phyloP scores from a whole-genome alignment of 2,797 vertebrate genomes.

The Argentina silus region DNA sequence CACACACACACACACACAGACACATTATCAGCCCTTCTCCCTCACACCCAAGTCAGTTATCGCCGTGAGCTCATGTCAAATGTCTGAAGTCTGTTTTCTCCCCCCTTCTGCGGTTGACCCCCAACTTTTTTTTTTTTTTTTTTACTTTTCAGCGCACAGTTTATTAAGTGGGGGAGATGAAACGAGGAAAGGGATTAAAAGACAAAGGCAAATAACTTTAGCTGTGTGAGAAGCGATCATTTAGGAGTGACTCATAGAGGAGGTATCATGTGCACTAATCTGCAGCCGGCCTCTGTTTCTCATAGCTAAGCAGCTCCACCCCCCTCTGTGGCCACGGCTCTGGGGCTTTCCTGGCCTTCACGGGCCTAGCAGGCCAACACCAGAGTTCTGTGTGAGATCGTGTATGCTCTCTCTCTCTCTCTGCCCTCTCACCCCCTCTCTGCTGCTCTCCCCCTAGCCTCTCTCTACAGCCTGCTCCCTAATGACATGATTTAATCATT shows the following conservation, averaged over 20 bases:
- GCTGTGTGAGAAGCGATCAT: neutral
- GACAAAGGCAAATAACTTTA: too few relatives aligned
- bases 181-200: neutral
- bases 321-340: neutral
- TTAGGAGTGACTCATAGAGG: neutral
- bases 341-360: neutral
- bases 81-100: too few relatives aligned
- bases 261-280: conserved; percentile 10
- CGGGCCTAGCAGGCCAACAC: neutral
- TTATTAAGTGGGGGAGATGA: neutral
- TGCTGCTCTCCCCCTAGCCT: neutral
- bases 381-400: neutral
- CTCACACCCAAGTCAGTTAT: too few relatives aligned
- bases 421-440: neutral
- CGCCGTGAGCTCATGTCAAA: too few relatives aligned
- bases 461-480: neutral
- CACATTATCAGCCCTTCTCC: too few relatives aligned
- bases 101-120: too few relatives aligned
- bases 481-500: conserved; percentile 30
- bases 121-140: too few relatives aligned
- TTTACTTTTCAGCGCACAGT: too few relatives aligned
- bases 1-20: too few relatives aligned
- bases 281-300: neutral
- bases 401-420: neutral
- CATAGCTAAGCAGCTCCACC: neutral